phyloP scores from a whole-genome alignment of 1,140 invertebrate species.

The Drosophila orosa region DNA sequence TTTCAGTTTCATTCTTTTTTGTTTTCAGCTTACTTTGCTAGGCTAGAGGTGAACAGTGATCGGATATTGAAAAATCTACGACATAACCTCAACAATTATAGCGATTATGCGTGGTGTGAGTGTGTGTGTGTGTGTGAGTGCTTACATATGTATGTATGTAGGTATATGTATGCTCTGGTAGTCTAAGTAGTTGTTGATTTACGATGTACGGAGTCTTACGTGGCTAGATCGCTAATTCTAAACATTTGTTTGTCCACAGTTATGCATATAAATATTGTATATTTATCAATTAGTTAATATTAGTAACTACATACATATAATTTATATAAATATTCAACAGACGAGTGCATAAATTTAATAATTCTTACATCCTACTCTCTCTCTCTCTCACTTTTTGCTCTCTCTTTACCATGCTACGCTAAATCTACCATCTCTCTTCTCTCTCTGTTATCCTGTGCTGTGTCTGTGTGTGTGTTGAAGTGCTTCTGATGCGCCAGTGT shows the following conservation, averaged over 20 bases:
- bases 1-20: conserved; percentile 2
- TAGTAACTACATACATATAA: conserved; percentile 67
- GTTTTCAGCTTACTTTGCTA: conserved; percentile 57
- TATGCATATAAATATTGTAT: conserved; percentile 60
- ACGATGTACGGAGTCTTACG: conserved; percentile 43
- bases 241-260: conserved; percentile 47
- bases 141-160: conserved; percentile 24
- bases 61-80: conserved; percentile 73
- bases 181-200: conserved; percentile 48
- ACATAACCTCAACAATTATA: conserved; percentile 74
- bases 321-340: conserved; percentile 76
- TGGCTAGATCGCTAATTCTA: conserved; percentile 42
- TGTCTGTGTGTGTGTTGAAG: conserved; percentile 13
- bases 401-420: conserved; percentile 35
- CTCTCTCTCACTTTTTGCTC: conserved; percentile 5
- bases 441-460: conserved; percentile 25
- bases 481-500: conserved; percentile 46
- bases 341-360: conserved; percentile 79
- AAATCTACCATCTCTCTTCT: conserved; percentile 24
- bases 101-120: conserved; percentile 44
- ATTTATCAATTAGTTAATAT: conserved; percentile 74
- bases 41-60: conserved; percentile 66
- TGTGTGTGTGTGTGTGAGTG: conserved; percentile 18
- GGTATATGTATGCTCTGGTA: conserved; percentile 38
- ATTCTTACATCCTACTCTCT: conserved; percentile 52